Percentiles rank a stretch among this genome's conserved stretches.
Conservation (phyloP, 35 echinoderm and acorn worm species). For the Acanthaster planci region DNA sequence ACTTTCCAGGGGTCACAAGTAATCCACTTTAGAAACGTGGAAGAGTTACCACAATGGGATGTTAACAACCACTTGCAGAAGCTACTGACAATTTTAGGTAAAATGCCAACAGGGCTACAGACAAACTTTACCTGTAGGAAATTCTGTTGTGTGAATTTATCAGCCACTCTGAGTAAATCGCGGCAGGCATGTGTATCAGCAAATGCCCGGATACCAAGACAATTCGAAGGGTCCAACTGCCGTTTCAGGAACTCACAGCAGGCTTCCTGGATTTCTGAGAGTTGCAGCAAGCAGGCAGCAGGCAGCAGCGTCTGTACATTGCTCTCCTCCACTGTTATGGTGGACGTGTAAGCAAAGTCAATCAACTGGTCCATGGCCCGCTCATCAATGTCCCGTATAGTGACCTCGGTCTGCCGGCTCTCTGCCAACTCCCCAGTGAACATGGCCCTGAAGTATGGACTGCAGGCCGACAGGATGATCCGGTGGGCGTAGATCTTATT, state of each 20-base stretch:
- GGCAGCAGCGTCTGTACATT: constrained; percentile 97
- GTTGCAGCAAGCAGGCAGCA: constrained; percentile 83
- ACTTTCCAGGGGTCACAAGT: too few species aligned
- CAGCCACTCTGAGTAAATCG: constrained; percentile 87
- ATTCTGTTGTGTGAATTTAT: constrained; percentile 97
- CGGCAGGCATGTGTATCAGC: constrained; percentile 90
- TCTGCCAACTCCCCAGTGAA: constrained; percentile 97
- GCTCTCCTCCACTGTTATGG: constrained; percentile 83
- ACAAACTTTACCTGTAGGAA: constrained; percentile 69
- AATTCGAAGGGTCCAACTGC: constrained; percentile 91
- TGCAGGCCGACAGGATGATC: constrained; percentile 95
- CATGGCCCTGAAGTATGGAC: constrained; percentile 98
- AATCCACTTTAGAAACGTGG: too few species aligned
- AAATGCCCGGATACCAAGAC: constrained; percentile 95
- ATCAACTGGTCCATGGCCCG: constrained; percentile 87
- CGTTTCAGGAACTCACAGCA: constrained; percentile 95
- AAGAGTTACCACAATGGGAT: too few species aligned
- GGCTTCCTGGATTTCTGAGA: constrained; percentile 94
- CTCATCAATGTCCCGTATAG: constrained; percentile 96
- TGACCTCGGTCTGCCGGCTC: constrained; percentile 95
- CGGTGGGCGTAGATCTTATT: constrained; percentile 96
- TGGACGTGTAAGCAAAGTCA: constrained; percentile 97
- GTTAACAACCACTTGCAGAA: too few species aligned
- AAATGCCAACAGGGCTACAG: too few species aligned
- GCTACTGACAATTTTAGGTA: too few species aligned